Conservation (phyloP, 2,888 invertebrate genomes). For the Hyposoter didymator region DNA sequence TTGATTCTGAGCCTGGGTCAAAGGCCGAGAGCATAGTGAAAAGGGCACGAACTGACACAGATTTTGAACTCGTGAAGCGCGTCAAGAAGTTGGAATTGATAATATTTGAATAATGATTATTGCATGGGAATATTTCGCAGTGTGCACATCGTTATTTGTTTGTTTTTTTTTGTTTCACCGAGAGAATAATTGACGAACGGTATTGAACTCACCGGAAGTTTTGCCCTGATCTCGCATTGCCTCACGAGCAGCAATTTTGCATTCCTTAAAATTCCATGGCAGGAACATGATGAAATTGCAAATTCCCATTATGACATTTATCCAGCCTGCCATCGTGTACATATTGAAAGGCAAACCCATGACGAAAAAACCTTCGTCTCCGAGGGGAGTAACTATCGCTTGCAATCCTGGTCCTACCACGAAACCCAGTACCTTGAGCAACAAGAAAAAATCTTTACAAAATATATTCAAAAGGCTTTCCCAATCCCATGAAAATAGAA, state of each 20-base stretch:
- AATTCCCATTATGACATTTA: slow-evolving; percentile 91
- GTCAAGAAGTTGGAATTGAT: not conserved
- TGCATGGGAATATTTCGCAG: not conserved
- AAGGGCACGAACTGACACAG: not conserved
- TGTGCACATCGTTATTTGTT: not conserved
- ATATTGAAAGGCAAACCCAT: slow-evolving; percentile 90
- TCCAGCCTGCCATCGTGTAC: slow-evolving; percentile 95
- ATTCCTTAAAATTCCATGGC: slow-evolving; percentile 91
- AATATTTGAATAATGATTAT: not conserved
- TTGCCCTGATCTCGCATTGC: slow-evolving; percentile 91
- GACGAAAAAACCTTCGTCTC: slow-evolving; percentile 87
- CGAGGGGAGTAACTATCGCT: slow-evolving; percentile 92
- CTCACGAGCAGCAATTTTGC: slow-evolving; percentile 91
- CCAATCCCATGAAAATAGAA: not conserved
- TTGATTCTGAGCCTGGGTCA: no score
- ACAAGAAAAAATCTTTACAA: slow-evolving; percentile 15
- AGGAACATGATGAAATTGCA: slow-evolving; percentile 90
- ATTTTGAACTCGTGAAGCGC: not conserved
- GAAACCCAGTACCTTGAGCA: slow-evolving; percentile 90
- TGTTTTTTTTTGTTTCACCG: not conserved
- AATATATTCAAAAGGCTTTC: not conserved
- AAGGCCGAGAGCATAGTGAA: no score
- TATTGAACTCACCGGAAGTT: slow-evolving; percentile 85
- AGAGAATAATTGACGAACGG: slow-evolving; percentile 45
- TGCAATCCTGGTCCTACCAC: slow-evolving; percentile 94